phyloP scores from a whole-genome alignment of 1,140 invertebrate species.

The Colletes gigas region DNA sequence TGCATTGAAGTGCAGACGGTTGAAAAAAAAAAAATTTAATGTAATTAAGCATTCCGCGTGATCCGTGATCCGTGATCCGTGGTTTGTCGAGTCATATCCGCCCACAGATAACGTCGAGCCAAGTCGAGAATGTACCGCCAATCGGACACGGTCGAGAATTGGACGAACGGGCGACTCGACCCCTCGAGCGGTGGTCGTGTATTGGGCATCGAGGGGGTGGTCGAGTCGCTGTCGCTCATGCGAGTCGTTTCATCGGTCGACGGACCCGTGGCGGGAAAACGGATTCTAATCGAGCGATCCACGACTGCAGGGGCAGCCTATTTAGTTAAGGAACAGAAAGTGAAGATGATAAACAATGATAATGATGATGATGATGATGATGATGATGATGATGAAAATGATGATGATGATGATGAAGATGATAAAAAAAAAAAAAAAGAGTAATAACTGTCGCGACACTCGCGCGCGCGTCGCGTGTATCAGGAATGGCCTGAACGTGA shows the following conservation, averaged over 20 bases:
- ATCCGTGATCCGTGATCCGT: background rate
- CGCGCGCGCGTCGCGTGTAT: conserved; percentile 57
- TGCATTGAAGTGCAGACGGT: conserved; percentile 5
- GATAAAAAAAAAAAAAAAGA: conserved; percentile 39
- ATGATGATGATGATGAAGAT: conserved; percentile 17
- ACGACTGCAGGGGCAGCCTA: conserved; percentile 66
- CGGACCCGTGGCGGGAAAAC: conserved; percentile 1
- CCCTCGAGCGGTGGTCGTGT: background rate
- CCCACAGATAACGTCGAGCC: conserved; percentile 36
- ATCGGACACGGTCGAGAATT: conserved; percentile 14
- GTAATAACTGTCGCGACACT: conserved; percentile 68
- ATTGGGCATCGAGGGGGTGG: background rate
- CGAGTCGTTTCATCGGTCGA: conserved; percentile 30
- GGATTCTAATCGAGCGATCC: conserved; percentile 32
- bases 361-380: conserved; percentile 27
- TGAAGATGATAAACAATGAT: conserved; percentile 29
- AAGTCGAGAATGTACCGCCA: conserved; percentile 10
- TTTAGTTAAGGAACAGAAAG: conserved; percentile 60
- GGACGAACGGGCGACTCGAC: background rate
- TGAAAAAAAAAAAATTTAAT: conserved; percentile 10
- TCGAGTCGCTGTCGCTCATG: conserved; percentile 35
- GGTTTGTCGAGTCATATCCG: conserved; percentile 39
- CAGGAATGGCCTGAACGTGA: conserved; percentile 6
- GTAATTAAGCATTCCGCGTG: conserved; percentile 30
- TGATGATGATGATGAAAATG: conserved; percentile 26